Conservation (phyloP, 2,113 vertebrate species). For the Oreochromis tanganicae region DNA sequence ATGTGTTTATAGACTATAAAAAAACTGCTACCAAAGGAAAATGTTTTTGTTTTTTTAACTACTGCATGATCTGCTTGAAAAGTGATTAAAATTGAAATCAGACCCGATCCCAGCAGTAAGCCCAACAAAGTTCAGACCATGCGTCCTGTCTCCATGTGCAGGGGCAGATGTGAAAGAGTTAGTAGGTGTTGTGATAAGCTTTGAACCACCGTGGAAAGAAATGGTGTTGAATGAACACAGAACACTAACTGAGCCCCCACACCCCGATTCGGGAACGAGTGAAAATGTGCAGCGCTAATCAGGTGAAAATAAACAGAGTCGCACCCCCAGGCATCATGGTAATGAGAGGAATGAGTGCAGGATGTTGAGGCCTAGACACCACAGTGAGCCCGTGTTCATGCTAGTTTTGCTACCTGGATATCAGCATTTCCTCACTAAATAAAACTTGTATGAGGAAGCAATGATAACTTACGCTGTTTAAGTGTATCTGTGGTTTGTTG, state of each 20-base stretch:
- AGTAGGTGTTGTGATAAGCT: constrained; percentile 41
- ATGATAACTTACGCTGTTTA: not conserved
- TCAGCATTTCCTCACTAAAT: not conserved
- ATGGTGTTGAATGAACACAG: constrained; percentile 62
- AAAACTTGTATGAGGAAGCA: not conserved
- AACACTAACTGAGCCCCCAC: constrained; percentile 27
- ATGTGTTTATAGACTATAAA: constrained; percentile 7
- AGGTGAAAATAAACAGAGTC: constrained; percentile 65
- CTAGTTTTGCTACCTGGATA: not conserved
- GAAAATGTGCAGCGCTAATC: constrained; percentile 62
- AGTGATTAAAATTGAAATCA: not conserved
- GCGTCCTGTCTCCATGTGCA: not conserved
- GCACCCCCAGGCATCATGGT: constrained; percentile 20
- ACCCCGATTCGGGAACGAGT: constrained; percentile 23
- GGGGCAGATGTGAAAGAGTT: not conserved
- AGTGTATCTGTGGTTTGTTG: not conserved
- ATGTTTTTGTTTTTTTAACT: not conserved
- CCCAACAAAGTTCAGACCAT: constrained; percentile 12
- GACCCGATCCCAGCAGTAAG: not conserved
- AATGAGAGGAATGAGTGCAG: constrained; percentile 29
- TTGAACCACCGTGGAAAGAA: constrained; percentile 36
- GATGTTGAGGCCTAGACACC: not conserved
- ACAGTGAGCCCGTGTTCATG: not conserved
- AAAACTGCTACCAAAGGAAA: not conserved
- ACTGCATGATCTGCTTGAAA: not conserved